Evolutionary conservation across 2,888 invertebrate genomes (phyloP).

Genomic region (Drosophila leonis): DNA sequence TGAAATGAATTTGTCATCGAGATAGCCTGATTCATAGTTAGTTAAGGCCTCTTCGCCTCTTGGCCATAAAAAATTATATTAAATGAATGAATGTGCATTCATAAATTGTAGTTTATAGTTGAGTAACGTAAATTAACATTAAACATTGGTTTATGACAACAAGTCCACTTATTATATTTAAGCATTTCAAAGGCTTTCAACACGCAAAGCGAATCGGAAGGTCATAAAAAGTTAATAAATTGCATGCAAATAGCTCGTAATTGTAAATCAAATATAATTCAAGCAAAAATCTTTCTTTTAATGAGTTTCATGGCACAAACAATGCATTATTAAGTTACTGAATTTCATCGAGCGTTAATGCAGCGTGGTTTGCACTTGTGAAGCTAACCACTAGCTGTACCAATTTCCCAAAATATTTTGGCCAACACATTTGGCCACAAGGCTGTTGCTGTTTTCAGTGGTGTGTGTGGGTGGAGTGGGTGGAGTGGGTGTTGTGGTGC

Average conservation of each 20-base stretch:
- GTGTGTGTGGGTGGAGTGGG: constrained; percentile 1
- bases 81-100: neutral
- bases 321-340: constrained; percentile 16
- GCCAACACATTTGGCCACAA: constrained; percentile 15
- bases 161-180: neutral
- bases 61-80: too few relatives aligned
- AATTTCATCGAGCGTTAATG: neutral
- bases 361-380: constrained; percentile 3
- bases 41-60: too few relatives aligned
- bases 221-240: neutral
- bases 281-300: neutral
- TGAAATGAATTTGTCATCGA: too few relatives aligned
- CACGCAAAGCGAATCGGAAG: neutral
- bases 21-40: too few relatives aligned
- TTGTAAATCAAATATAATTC: constrained; percentile 4
- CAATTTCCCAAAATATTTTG: constrained; percentile 24
- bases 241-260: neutral
- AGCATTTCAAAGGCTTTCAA: neutral
- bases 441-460: constrained; percentile 1
- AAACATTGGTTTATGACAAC: neutral
- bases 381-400: constrained; percentile 12
- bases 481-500: neutral
- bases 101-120: neutral
- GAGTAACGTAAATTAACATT: neutral
- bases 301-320: neutral